Base-by-base conservation (phyloP, 1,140 invertebrate species). In the Drosophila busckii region DNA sequence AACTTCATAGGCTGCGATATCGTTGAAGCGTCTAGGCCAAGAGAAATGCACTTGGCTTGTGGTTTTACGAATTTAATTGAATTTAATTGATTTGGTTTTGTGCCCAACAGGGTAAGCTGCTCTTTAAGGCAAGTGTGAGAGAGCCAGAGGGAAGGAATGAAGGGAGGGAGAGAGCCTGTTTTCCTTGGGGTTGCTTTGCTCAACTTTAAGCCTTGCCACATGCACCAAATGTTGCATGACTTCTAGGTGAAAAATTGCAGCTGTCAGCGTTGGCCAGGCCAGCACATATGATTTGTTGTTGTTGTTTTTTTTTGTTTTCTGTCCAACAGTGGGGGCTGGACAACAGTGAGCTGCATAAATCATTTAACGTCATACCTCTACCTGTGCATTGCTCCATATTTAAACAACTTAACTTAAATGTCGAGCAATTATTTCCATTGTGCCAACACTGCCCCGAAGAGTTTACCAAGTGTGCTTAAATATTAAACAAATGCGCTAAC, bases 31-130 rank as follows among this genome's bases (percentile, higher is more conserved):
- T 26, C 44, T 26, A 19, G 12, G n/a, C 35, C 34, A 44, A 42
- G 50, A 50, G 53, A 45, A 40, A 50, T 80, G 73, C 69, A 82
- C 52, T 82, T 75, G 70, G 75, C 55, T 56, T 75, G 75, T 83
- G 75, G 75, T 66, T 76, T 70, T 75, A 37, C 54, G 35, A 75
- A 59, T 66, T 66, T 75, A 82, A 82, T 82, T 82, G 76, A 75
- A 75, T 82, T 83, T 82, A 82, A 82, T 83, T 82, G 75, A 83
- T 66, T 76, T 52, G 70, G 45, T 61, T 66, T 58, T 7, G 10
- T 13, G 40, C 16, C n/a, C n/a, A n/a, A n/a, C n/a, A n/a, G n/a
- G n/a, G n/a, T n/a, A n/a, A n/a, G n/a, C n/a, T n/a, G n/a, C n/a
- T n/a, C n/a, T n/a, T n/a, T n/a, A n/a, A n/a, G n/a, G n/a, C n/a